Base-by-base conservation (phyloP, 1,140 invertebrate genomes). In the Cephus cinctus region DNA sequence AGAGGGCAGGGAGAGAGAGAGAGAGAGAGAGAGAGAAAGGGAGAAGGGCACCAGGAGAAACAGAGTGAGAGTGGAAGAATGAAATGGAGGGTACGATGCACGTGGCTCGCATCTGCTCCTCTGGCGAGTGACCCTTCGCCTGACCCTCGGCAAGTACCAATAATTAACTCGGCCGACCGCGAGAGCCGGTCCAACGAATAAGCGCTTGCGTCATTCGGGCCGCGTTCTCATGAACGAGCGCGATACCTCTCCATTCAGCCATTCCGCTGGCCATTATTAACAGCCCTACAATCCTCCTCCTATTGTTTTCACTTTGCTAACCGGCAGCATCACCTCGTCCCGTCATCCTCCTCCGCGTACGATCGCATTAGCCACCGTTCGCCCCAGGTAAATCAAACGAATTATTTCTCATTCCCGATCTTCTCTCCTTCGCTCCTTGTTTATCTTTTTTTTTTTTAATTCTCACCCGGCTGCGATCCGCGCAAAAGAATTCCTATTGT, bases 61-160 rank as follows among this genome's bases (percentile, higher is more conserved):
- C 20, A 18, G 41, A 31, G 21, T 35, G 23, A 18, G 41, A 31
- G 21, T 35, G 23, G 16, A 19, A 15, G 34, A 36, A 36, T 36
- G 14, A 12, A 9, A 30, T 30, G 19, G 34, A 11, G 34, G 19
- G 36, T 22, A 27, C 21, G 54, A 36, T 61, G 54, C 65, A 69
- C 65, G 66, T 67, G 66, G 57, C 65, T 56, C 46, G 61, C 65
- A 67, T 64, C 61, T 67, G 65, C 61, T 61, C 54, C 58, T 56
- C 54, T 54, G 54, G 44, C 51, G 55, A 59, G 36, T 57, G 63
- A 66, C 61, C 65, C 59, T 30, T 22, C n/a, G 43, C 34, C 52
- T 66, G 63, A 67, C 63, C 63, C 57, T 49, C 53, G 48, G 55
- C 65, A 67, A 67, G 65, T 67, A 67, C 65, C 59, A 66, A 67